A percentile compares a stretch with the other conserved stretches of the same genome.
These are phyloP conservation scores for Rhyzopertha dominica DNA, from an alignment of 1,140 invertebrate species.

Conservation along the genomic window DNA sequence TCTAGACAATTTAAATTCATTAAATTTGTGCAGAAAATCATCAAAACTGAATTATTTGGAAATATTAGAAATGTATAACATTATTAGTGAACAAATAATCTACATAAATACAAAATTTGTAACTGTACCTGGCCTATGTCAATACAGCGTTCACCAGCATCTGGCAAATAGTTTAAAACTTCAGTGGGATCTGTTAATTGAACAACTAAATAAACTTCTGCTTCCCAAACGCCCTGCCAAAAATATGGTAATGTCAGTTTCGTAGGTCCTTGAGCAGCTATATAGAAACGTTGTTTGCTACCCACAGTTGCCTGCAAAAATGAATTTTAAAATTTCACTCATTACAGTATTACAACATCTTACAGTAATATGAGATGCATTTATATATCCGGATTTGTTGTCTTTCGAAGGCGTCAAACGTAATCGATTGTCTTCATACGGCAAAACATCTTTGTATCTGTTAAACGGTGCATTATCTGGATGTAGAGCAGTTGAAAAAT, in stretches of 20 bases:
- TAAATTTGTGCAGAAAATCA: too few species aligned
- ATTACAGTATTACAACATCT: constrained; percentile 31
- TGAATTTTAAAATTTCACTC: constrained; percentile 23
- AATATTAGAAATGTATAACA: too few species aligned
- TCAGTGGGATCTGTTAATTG: constrained; percentile 68
- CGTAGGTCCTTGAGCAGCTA: constrained; percentile 73
- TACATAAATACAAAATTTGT: background rate
- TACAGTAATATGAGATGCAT: constrained; percentile 82
- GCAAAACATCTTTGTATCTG: constrained; percentile 68
- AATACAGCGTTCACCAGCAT: constrained; percentile 48
- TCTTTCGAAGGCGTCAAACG: constrained; percentile 68
- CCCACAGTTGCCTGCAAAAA: constrained; percentile 62
- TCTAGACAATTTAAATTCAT: too few species aligned
- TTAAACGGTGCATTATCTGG: constrained; percentile 57
- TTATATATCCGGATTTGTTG: constrained; percentile 83
- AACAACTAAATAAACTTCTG: constrained; percentile 71
- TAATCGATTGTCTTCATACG: constrained; percentile 84
- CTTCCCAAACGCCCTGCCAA: constrained; percentile 88
- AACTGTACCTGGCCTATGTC: constrained; percentile 52
- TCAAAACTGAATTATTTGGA: too few species aligned
- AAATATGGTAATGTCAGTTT: constrained; percentile 58
- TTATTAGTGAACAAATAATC: background rate
- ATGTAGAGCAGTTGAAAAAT: constrained; percentile 61
- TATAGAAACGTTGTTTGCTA: constrained; percentile 73
- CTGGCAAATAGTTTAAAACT: constrained; percentile 56